Conservation (phyloP, 2,113 vertebrate genomes). For the Semicossyphus pulcher region DNA sequence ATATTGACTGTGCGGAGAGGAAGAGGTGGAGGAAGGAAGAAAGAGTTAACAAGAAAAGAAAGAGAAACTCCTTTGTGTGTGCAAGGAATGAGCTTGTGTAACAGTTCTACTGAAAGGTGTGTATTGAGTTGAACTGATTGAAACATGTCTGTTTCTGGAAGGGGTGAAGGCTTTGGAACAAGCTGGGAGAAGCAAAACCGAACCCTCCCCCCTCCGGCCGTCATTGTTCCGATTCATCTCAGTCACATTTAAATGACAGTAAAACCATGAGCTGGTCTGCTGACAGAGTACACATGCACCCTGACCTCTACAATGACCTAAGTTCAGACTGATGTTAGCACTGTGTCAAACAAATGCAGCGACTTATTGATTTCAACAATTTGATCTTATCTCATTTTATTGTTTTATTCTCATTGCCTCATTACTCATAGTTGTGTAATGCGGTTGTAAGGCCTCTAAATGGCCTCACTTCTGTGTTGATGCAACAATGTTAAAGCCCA, state of each 20-base stretch:
- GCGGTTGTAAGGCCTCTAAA: too few relatives aligned
- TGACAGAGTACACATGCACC: constrained; percentile 21
- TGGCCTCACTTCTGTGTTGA: too few relatives aligned
- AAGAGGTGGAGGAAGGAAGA: background rate
- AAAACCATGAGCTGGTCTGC: constrained; percentile 13
- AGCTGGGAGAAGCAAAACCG: background rate
- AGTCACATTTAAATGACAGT: constrained; percentile 32
- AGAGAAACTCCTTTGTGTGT: background rate
- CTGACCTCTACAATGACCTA: background rate
- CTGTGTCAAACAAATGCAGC: too few relatives aligned
- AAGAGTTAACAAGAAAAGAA: background rate
- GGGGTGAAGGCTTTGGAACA: background rate
- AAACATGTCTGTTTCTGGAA: background rate
- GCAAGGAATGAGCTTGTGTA: background rate
- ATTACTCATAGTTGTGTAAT: too few relatives aligned
- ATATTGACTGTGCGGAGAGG: constrained; percentile 22
- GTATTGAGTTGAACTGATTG: background rate
- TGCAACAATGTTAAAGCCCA: too few relatives aligned
- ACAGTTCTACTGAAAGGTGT: background rate
- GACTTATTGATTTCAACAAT: too few relatives aligned
- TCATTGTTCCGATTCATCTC: constrained; percentile 19
- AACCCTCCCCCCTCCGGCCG: background rate
- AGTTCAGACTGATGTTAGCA: background rate
- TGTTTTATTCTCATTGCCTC: background rate
- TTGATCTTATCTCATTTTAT: too few relatives aligned